phyloP scores from a whole-genome alignment of 2,113 vertebrate genomes.

The Rostratula benghalensis region DNA sequence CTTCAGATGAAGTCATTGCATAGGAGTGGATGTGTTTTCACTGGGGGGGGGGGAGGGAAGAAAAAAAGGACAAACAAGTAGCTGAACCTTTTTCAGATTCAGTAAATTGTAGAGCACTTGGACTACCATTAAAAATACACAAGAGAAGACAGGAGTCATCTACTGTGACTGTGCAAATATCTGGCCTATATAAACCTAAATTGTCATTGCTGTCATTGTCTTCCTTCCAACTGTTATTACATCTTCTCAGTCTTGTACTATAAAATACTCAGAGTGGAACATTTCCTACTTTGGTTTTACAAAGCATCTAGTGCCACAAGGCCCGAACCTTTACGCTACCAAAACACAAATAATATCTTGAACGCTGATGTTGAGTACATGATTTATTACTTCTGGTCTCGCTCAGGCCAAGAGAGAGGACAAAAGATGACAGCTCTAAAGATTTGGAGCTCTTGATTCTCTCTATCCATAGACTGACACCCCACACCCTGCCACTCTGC shows the following conservation, averaged over 20 bases:
- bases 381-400: not conserved
- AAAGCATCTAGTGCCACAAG: not conserved
- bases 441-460: not conserved
- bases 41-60: no score
- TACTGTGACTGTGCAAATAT: not conserved
- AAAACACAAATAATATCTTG: not conserved
- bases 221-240: constrained; percentile 15
- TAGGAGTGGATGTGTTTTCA: not conserved
- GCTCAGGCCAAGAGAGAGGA: not conserved
- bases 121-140: not conserved
- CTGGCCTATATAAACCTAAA: not conserved
- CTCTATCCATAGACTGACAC: not conserved
- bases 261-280: not conserved
- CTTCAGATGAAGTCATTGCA: not conserved
- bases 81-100: not conserved
- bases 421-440: not conserved
- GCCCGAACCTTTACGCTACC: rapidly evolving
- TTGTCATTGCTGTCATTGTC: not conserved
- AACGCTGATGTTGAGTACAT: not conserved
- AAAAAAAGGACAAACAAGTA: no score
- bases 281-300: constrained; percentile 39
- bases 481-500: rapidly evolving
- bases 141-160: not conserved
- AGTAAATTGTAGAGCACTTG: not conserved
- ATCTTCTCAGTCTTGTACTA: not conserved